Conservation (phyloP, 92 coral and sea anemone species). For the Heliopora coerulea region DNA sequence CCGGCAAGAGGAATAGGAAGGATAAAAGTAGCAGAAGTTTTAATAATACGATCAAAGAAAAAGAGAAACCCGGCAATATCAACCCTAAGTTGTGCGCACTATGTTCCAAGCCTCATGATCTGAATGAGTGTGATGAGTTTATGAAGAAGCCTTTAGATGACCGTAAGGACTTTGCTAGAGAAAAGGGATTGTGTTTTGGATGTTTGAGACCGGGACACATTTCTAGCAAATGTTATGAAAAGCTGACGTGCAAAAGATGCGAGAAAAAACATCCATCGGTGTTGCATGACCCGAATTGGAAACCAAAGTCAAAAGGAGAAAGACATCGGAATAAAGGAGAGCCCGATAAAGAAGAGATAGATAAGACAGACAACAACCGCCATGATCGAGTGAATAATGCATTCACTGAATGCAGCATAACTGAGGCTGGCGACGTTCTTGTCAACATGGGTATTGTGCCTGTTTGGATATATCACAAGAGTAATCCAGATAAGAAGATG, state of each 20-base stretch:
- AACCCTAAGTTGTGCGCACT: slow-evolving; percentile 41
- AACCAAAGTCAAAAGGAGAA: slow-evolving; percentile 17
- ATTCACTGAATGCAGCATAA: slow-evolving; percentile 46
- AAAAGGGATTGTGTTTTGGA: slow-evolving; percentile 56
- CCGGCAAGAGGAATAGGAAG: background rate
- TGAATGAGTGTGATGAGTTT: slow-evolving; percentile 65
- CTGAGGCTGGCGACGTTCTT: slow-evolving; percentile 56
- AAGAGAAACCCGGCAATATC: background rate
- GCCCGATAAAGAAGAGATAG: slow-evolving; percentile 1
- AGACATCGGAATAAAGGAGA: slow-evolving; percentile 2
- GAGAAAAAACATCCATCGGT: slow-evolving; percentile 64
- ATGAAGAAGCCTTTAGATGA: slow-evolving; percentile 50
- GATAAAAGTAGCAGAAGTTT: background rate
- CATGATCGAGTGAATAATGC: slow-evolving; percentile 7
- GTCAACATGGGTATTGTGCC: slow-evolving; percentile 62
- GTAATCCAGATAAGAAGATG: slow-evolving; percentile 47
- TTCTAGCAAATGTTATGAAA: slow-evolving; percentile 4
- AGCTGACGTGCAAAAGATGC: slow-evolving; percentile 42
- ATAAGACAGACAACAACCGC: background rate
- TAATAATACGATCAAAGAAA: background rate
- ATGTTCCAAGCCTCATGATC: slow-evolving; percentile 51
- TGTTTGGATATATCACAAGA: slow-evolving; percentile 53
- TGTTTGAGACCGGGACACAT: slow-evolving; percentile 52
- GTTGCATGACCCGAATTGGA: slow-evolving; percentile 58
- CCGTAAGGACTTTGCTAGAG: slow-evolving; percentile 55